Evolutionary conservation across 2,888 invertebrate species (phyloP).

Genomic region (Ectemnius cavifrons): DNA sequence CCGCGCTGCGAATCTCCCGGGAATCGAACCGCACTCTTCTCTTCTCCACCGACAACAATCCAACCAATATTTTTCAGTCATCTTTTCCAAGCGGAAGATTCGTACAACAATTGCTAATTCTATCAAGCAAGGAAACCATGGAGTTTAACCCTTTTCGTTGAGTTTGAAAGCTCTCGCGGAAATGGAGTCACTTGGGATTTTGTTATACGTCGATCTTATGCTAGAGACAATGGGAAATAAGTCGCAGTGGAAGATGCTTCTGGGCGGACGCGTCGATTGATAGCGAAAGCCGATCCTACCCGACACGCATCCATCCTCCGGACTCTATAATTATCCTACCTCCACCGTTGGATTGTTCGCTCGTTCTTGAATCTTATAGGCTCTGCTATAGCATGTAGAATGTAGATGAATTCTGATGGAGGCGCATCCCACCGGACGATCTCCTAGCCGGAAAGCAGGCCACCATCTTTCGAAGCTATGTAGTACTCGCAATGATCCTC

Average conservation of each 20-base stretch:
- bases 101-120: too few relatives aligned
- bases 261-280: constrained; percentile 65
- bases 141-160: too few relatives aligned
- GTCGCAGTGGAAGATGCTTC: constrained; percentile 49
- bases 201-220: too few relatives aligned
- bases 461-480: constrained; percentile 15
- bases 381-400: not conserved
- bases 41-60: too few relatives aligned
- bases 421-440: not conserved
- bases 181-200: too few relatives aligned
- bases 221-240: constrained; percentile 58
- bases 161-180: too few relatives aligned
- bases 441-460: not conserved
- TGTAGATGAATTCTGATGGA: constrained; percentile 7
- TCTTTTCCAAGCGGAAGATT: too few relatives aligned
- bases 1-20: not conserved
- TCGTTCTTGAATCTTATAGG: not conserved
- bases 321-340: constrained; percentile 72
- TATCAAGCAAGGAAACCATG: too few relatives aligned
- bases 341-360: constrained; percentile 36
- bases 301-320: constrained; percentile 71
- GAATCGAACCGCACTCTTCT: not conserved
- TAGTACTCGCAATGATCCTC: constrained; percentile 28
- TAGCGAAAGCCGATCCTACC: constrained; percentile 61
- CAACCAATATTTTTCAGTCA: too few relatives aligned